Evolutionary conservation across 1,140 invertebrate species (phyloP), one percentile per base, ranked within the genome.

Genomic region (Odontomachus brunneus): DNA sequence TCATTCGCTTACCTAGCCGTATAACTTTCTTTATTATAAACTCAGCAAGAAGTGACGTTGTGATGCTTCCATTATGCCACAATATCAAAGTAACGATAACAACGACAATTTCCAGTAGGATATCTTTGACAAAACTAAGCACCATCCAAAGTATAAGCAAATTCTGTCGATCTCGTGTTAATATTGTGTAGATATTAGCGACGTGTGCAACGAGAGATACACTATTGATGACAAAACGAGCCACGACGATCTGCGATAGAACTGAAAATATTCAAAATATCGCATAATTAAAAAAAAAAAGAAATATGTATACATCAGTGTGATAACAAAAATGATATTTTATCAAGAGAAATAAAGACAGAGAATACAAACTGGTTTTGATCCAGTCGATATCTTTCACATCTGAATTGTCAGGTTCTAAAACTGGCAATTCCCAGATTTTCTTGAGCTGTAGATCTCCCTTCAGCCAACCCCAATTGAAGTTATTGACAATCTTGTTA

Each of bases 141-240:
- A 88, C 55, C 29, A 92, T 59, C 91, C 91, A 92, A 9, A 90
- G 85, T n/a, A 91, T 3, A 7, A 92, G 55, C 2, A 90, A 59
- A 12, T 84, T 75, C 11, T 85, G 88, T 2, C 87, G 82, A 19
- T 82, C 89, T 76, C 82, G 87, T 1, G 87, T 92, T 19, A 90
- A 69, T 62, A 92, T 88, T 1, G 90, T 85, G 76, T 88, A 91
- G n/a, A 92, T 88, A 48, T 90, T 93, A 4, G 73, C 59, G 19
- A 89, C 17, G 26, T 90, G 90, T 0, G 84, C 85, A 3, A 91
- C 62, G 1, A 89, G 67, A 24, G 84, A 91, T 3, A 91, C 5
- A 26, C 89, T 84, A 33, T 82, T 60, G 48, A 89, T 89, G 22
- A 91, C 14, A 22, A 88, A 88, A 44, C 91, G 63, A 12, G 74